Evolutionary conservation across 1,140 invertebrate genomes (phyloP), one percentile per base, ranked within the genome.

Genomic region (Tetragonula clypearis): DNA sequence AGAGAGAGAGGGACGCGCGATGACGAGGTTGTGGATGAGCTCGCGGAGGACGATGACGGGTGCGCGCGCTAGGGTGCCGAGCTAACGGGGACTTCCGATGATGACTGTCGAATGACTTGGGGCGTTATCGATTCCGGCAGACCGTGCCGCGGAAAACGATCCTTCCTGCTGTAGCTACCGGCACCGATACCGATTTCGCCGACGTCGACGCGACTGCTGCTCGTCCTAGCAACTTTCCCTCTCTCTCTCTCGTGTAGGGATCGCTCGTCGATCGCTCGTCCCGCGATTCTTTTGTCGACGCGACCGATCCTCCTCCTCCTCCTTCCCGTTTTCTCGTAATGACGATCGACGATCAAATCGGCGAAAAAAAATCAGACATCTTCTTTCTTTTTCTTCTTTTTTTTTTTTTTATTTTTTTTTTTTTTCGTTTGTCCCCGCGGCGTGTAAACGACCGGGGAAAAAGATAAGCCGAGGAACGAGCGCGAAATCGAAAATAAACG

Each of bases 41-140:
- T 56, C 23, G 86, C 53, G 41, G 49, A 83, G 77, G 76, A 86
- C 72, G 68, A 74, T 68, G 60, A 75, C 69, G 77, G 82, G 41
- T 30, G 35, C 26, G n/a, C 53, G 35, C 26, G n/a, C 82, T 75
- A 79, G 65, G 82, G 77, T 62, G 68, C 56, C 41, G 41, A 30
- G 76, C 68, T 79, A 82, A 86, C 75, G 88, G 85, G 91, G 87
- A 82, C 90, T 90, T 82, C 82, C 86, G 93, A 94, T 94, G 93
- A 94, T 94, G 93, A 94, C 92, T 93, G 89, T 88, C 91, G 91
- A 93, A 94, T 95, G 92, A 94, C 94, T 94, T 82, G 90, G 90
- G 93, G 94, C 94, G 90, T 91, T 94, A 94, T 95, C 88, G 93
- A 94, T 93, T 93, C 90, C 91, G 76, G 73, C 86, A 86, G 4